Evolutionary conservation across 1,140 invertebrate genomes (phyloP).

Genomic region (Probaryconus sp.): DNA sequence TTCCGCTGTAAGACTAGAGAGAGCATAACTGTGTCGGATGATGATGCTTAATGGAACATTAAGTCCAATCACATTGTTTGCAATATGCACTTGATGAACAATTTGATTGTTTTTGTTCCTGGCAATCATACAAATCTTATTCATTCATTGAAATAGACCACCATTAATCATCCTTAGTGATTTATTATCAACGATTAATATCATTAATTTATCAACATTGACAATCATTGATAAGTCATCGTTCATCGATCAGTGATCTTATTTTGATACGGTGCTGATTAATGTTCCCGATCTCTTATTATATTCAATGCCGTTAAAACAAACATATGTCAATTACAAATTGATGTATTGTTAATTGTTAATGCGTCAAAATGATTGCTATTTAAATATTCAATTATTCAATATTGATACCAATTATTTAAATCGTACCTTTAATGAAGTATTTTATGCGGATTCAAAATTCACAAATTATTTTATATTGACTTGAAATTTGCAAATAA

Average conservation of each 20-base stretch:
- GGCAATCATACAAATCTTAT: not conserved
- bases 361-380: too few relatives aligned
- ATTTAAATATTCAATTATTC: too few relatives aligned
- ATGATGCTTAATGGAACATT: conserved; percentile 16
- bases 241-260: not conserved
- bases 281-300: too few relatives aligned
- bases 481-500: too few relatives aligned
- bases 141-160: not conserved
- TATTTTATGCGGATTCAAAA: too few relatives aligned
- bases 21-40: conserved; percentile 15
- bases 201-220: not conserved
- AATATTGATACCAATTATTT: too few relatives aligned
- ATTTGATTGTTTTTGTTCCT: not conserved
- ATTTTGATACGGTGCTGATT: too few relatives aligned
- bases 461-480: too few relatives aligned
- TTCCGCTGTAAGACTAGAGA: conserved; percentile 17
- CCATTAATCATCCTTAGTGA: not conserved
- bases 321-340: too few relatives aligned
- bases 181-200: not conserved
- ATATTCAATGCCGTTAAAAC: too few relatives aligned
- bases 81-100: not conserved
- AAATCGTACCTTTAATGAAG: too few relatives aligned
- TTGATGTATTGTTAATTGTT: too few relatives aligned
- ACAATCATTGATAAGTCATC: not conserved
- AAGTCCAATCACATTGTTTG: conserved; percentile 5